Conservation (phyloP, 2,797 vertebrate species). For the Leuciscus waleckii region DNA sequence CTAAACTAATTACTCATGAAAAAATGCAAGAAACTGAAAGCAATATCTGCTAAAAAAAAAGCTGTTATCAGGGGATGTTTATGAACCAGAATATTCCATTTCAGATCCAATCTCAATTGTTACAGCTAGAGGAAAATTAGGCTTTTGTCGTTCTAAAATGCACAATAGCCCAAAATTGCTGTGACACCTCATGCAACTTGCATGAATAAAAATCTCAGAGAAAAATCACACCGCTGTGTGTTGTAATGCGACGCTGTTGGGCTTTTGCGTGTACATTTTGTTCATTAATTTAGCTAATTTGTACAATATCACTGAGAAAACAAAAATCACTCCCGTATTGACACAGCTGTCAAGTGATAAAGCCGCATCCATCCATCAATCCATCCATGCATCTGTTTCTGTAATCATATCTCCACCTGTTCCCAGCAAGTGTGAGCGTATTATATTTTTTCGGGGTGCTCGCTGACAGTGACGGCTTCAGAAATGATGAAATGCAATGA, state of each 20-base stretch:
- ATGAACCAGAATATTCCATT: conserved; percentile 26
- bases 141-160: not conserved
- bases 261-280: not conserved
- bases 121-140: conserved; percentile 5
- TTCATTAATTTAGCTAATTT: conserved; percentile 36
- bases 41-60: not conserved
- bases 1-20: conserved; percentile 11
- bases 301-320: conserved; percentile 15
- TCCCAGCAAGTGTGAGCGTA: not conserved
- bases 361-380: conserved; percentile 29
- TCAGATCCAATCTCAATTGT: conserved; percentile 30
- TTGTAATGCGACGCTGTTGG: not conserved
- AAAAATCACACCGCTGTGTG: conserved; percentile 12
- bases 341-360: conserved; percentile 22
- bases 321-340: conserved; percentile 8
- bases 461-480: conserved; percentile 27
- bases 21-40: not conserved
- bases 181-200: conserved; percentile 27
- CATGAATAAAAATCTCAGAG: conserved; percentile 27
- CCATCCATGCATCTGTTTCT: conserved; percentile 32
- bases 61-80: not conserved
- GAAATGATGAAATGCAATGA: conserved; percentile 52
- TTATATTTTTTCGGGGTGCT: not conserved
- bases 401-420: conserved; percentile 25
- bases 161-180: conserved; percentile 20